Conservation (phyloP, 1,140 invertebrate genomes). For the Cardiocondyla obscurior region DNA sequence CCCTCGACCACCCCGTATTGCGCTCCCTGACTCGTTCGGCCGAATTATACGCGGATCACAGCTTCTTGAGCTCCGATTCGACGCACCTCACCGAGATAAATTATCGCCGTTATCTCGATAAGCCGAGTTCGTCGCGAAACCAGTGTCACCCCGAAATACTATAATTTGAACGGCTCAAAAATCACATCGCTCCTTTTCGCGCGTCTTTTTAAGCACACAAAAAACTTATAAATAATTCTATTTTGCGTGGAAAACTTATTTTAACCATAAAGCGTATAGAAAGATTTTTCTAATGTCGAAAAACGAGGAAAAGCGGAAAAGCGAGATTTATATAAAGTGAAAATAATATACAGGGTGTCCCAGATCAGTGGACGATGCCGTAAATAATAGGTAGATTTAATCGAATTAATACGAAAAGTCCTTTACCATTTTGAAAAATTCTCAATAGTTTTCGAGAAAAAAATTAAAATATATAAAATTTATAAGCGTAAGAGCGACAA, state of each 20-base stretch:
- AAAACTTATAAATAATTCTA: not conserved
- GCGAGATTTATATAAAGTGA: conserved; percentile 16
- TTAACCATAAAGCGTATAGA: not conserved
- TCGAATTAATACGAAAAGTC: no score
- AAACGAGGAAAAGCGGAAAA: conserved; percentile 18
- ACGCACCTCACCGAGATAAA: conserved; percentile 73
- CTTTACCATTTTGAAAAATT: no score
- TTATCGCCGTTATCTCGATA: conserved; percentile 27
- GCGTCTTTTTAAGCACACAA: no score
- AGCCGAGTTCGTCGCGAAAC: conserved; percentile 10
- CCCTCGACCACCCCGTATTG: conserved; percentile 46
- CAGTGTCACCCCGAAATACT: not conserved
- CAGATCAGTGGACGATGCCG: no score
- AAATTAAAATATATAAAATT: no score
- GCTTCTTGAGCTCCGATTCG: conserved; percentile 80
- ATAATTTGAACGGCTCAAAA: not conserved
- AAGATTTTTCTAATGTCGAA: conserved; percentile 9
- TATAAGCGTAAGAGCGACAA: no score
- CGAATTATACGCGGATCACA: conserved; percentile 82
- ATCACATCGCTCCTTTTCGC: not conserved
- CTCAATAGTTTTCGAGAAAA: no score
- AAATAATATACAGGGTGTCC: no score
- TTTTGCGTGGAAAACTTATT: not conserved
- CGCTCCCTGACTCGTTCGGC: conserved; percentile 68
- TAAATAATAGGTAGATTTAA: no score